Conservation (phyloP, 2,888 invertebrate genomes). For the Allygus modestus region DNA sequence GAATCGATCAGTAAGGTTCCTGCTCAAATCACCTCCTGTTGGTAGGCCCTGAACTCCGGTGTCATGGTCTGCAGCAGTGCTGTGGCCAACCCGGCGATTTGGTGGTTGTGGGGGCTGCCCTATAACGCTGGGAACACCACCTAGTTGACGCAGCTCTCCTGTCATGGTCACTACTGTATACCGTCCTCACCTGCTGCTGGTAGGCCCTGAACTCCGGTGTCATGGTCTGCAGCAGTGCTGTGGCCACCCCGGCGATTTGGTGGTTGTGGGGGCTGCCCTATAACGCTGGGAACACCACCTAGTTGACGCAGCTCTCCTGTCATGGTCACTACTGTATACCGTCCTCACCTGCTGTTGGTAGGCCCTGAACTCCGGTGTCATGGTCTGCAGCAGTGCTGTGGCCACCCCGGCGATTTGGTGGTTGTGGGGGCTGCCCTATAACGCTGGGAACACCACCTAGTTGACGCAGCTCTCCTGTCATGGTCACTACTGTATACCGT, state of each 20-base stretch:
- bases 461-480: constrained; percentile 93
- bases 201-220: constrained; percentile 90
- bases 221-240: constrained; percentile 93
- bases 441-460: constrained; percentile 92
- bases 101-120: too few relatives aligned
- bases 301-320: constrained; percentile 92
- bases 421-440: constrained; percentile 99
- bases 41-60: too few relatives aligned
- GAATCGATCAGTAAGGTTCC: too few relatives aligned
- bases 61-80: too few relatives aligned
- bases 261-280: constrained; percentile 99
- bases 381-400: constrained; percentile 94
- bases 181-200: constrained; percentile 87
- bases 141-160: too few relatives aligned
- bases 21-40: too few relatives aligned
- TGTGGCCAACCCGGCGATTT: too few relatives aligned
- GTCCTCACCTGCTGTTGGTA: constrained; percentile 90
- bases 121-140: too few relatives aligned
- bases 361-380: constrained; percentile 85
- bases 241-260: constrained; percentile 96
- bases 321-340: too few relatives aligned
- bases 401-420: constrained; percentile 97
- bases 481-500: too few relatives aligned
- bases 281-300: constrained; percentile 94
- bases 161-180: too few relatives aligned